Conservation (phyloP, 2,888 invertebrate species). For the Agrotis clavis region DNA sequence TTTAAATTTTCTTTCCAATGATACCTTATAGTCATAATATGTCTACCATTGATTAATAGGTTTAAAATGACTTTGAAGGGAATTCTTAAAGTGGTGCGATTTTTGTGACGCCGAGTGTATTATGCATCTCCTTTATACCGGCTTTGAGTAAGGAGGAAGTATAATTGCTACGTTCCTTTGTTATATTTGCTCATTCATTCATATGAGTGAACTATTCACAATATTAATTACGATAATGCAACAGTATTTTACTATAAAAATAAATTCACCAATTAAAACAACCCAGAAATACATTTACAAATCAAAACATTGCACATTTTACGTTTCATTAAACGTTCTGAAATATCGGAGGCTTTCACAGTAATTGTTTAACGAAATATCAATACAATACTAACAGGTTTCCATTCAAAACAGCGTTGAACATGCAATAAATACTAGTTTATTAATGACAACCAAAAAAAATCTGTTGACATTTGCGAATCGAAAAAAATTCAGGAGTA, state of each 20-base stretch:
- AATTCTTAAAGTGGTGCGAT: too few relatives aligned
- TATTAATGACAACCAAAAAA: conserved; percentile 5
- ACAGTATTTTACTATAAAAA: neutral
- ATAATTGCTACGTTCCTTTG: conserved; percentile 47
- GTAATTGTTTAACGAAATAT: conserved; percentile 20
- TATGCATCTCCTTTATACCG: conserved; percentile 54
- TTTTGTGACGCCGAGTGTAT: too few relatives aligned
- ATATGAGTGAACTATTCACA: conserved; percentile 12
- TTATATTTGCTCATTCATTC: conserved; percentile 23
- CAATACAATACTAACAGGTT: conserved; percentile 5
- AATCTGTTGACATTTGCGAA: neutral
- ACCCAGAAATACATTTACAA: conserved; percentile 1
- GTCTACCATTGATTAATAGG: too few relatives aligned
- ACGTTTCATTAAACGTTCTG: conserved; percentile 10
- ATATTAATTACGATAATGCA: neutral
- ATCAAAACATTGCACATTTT: conserved; percentile 20
- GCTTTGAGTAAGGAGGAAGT: conserved; percentile 44
- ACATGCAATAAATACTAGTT: neutral
- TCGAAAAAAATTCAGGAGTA: neutral
- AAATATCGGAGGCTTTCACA: conserved; percentile 26
- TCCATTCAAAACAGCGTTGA: conserved; percentile 5
- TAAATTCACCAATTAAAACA: neutral
- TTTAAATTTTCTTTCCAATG: too few relatives aligned
- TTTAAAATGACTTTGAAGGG: too few relatives aligned
- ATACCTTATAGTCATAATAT: too few relatives aligned